Conservation (phyloP, 2,113 vertebrate species). For the Nothocercus julius region DNA sequence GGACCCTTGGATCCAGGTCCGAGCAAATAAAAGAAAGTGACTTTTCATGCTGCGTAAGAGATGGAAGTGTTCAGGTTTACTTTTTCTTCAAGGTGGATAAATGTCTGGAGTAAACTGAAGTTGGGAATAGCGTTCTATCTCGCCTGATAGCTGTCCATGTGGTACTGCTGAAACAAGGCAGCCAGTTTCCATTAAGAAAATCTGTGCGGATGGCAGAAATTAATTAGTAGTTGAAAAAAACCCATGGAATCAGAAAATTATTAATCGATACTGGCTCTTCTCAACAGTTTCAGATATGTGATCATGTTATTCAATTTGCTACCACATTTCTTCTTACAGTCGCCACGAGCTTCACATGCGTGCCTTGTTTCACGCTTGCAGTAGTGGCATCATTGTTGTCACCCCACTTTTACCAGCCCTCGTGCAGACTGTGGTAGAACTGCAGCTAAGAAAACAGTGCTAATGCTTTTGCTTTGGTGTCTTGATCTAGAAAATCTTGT, state of each 20-base stretch:
- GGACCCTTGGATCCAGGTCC: background rate
- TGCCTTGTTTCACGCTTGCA: background rate
- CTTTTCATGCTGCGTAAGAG: background rate
- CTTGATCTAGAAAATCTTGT: background rate
- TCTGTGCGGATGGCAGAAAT: background rate
- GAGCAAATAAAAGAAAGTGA: background rate
- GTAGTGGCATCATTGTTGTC: too few species aligned
- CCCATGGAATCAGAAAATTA: background rate
- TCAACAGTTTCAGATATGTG: background rate
- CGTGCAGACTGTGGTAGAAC: background rate
- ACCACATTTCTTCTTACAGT: background rate
- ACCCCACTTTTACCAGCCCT: background rate
- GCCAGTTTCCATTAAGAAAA: background rate
- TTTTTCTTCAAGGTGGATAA: background rate
- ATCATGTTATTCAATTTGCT: background rate
- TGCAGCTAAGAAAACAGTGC: background rate
- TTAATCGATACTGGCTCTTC: background rate
- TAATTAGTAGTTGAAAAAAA: background rate
- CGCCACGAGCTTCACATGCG: accelerated
- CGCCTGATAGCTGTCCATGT: background rate
- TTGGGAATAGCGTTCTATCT: background rate
- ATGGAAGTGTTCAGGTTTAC: background rate
- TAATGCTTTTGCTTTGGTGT: background rate
- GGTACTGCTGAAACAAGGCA: background rate
- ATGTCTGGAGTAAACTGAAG: background rate